Evolutionary conservation across 2,113 vertebrate species (phyloP).

Genomic region (Gopherus evgoodei): DNA sequence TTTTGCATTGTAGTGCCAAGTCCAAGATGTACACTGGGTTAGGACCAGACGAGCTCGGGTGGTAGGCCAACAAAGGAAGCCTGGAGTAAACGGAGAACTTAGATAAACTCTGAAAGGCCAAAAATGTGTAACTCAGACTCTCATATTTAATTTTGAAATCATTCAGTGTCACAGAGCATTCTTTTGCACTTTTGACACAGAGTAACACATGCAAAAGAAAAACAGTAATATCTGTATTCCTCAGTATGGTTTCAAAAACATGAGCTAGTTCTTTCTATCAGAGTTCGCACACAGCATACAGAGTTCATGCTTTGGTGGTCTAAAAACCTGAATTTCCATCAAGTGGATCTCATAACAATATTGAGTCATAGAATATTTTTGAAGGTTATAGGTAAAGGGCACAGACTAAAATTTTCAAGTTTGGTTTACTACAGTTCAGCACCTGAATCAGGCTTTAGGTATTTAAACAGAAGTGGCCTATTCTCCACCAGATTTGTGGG

Average conservation of each 20-base stretch:
- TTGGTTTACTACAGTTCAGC: background rate
- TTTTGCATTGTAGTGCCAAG: background rate
- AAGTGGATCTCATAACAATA: background rate
- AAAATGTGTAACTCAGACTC: background rate
- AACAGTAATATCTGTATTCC: background rate
- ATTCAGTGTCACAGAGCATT: background rate
- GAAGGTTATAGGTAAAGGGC: background rate
- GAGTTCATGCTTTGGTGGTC: background rate
- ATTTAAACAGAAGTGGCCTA: background rate
- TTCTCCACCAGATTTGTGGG: background rate
- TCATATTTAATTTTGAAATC: background rate
- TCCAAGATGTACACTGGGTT: background rate
- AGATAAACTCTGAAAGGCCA: background rate
- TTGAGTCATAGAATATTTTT: background rate
- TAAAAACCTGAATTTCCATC: background rate
- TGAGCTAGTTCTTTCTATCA: background rate
- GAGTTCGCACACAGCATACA: background rate
- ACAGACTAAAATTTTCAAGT: background rate
- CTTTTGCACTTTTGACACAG: background rate
- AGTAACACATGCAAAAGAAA: background rate
- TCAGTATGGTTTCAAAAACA: background rate
- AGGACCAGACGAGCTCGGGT: background rate
- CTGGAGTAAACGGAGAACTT: background rate
- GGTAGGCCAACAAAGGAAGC: background rate
- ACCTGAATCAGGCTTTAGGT: background rate